phyloP scores from a whole-genome alignment of 2,797 vertebrate genomes.

The Peromyscus eremicus region DNA sequence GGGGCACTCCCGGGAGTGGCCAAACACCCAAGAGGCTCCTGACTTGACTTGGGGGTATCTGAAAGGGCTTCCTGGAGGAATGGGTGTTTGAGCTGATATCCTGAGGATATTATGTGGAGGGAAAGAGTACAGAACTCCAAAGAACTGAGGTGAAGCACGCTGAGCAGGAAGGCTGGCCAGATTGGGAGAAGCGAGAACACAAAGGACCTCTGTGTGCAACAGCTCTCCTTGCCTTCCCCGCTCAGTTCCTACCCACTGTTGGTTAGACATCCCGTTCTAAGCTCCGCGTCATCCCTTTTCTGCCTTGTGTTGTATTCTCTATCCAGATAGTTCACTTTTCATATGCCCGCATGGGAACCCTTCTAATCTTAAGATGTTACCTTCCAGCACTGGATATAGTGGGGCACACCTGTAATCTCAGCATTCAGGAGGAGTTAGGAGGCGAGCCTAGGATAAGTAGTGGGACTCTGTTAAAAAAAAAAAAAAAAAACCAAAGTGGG shows the following conservation, averaged over 20 bases:
- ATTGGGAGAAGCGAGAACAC: neutral
- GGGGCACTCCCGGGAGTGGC: neutral
- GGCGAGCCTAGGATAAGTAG: too few relatives aligned
- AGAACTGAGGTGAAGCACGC: neutral
- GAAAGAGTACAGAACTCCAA: neutral
- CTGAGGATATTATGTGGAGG: neutral
- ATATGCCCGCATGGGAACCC: too few relatives aligned
- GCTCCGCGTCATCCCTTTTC: neutral
- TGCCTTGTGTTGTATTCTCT: neutral
- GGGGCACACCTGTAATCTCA: neutral
- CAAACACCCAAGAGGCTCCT: neutral
- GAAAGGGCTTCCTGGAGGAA: neutral
- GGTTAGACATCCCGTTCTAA: neutral
- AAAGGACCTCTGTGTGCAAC: neutral
- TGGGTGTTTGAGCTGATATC: neutral
- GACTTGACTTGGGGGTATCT: neutral
- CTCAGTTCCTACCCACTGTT: neutral
- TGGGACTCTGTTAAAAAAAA: neutral
- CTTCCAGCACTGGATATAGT: neutral
- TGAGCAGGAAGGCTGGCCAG: neutral
- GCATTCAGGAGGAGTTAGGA: neutral
- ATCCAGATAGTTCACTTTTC: neutral
- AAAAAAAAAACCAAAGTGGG: neutral
- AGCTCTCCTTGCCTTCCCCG: fast-evolving
- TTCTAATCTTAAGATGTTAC: neutral